Evolutionary conservation across 2,888 invertebrate genomes (phyloP).

Genomic region (Dolichomitus sp.): DNA sequence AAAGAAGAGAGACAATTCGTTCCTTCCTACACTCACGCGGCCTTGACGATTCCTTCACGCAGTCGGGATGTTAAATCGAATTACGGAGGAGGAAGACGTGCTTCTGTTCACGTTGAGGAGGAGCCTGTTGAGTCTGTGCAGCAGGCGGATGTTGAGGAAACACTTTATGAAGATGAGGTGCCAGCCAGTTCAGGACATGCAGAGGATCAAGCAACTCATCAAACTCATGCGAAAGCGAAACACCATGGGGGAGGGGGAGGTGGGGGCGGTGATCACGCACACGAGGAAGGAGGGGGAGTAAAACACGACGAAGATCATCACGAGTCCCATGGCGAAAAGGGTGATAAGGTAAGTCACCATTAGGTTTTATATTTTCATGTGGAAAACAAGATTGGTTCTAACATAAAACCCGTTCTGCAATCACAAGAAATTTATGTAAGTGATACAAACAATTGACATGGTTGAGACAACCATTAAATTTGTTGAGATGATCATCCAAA

Average conservation of each 20-base stretch:
- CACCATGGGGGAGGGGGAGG: conserved; percentile 67
- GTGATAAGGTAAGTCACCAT: conserved; percentile 77
- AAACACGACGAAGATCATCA: conserved; percentile 81
- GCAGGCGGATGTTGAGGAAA: conserved; percentile 11
- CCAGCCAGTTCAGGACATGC: conserved; percentile 35
- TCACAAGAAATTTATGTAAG: too few species aligned
- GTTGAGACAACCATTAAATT: too few species aligned
- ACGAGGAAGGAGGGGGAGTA: conserved; percentile 75
- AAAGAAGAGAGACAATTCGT: neutral
- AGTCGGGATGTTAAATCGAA: neutral
- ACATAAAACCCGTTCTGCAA: neutral
- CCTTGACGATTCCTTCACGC: neutral
- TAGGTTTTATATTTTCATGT: neutral
- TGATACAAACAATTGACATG: too few species aligned
- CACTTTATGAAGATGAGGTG: conserved; percentile 33
- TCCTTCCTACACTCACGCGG: neutral
- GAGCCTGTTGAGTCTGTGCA: conserved; percentile 40
- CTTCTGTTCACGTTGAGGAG: conserved; percentile 6
- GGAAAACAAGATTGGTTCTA: neutral
- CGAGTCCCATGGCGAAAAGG: conserved; percentile 78
- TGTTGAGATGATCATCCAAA: too few species aligned
- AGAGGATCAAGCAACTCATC: conserved; percentile 50
- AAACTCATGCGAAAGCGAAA: conserved; percentile 41
- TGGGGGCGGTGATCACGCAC: conserved; percentile 62
- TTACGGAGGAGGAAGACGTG: conserved; percentile 13